Base-by-base conservation (phyloP, 1,140 invertebrate species). In the Nomia melanderi region DNA sequence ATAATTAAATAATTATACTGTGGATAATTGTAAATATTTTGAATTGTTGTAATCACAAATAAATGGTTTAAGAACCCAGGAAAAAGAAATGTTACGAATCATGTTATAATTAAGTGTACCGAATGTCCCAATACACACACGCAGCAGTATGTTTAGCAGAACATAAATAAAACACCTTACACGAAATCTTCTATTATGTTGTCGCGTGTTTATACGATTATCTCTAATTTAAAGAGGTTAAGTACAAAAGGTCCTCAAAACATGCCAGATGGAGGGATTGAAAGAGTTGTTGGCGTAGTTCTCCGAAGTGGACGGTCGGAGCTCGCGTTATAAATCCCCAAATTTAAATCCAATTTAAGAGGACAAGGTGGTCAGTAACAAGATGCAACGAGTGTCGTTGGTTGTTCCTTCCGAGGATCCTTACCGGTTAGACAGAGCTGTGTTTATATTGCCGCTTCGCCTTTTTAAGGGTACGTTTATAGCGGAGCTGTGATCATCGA, bases 381-480 rank as follows among this genome's bases (percentile, higher is more conserved):
- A 77, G 57, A 25, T 33, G 17, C 41, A 54, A 59, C 54, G 63
- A 75, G 72, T 60, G 76, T 82, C 47, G 50, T 60, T 50, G 59
- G 57, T 71, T 65, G 66, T 79, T 67, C 60, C 57, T 76, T 57
- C 25, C 27, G 25, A 72, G 69, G 47, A 60, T 71, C 63, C 33
- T 82, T 63, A 78, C 63, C 27, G 41, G 63, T 27, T 54, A 74
- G 75, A 82, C 63, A 56, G 62, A 82, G 78, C 74, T 72, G 74
- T 54, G 62, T 81, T 78, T 67, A 60, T 77, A 72, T 62, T 82
- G 81, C 47, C 59, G 56, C 66, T 72, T 77, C 69, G 82, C 83
- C 81, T 74, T 84, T 87, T 88, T 87, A n/a, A n/a, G n/a, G n/a
- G n/a, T n/a, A n/a, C n/a, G n/a, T n/a, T n/a, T n/a, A n/a, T n/a